These are phyloP conservation scores for Dermatemys mawii DNA, from an alignment of 2,113 vertebrate species.

Conservation along the genomic window DNA sequence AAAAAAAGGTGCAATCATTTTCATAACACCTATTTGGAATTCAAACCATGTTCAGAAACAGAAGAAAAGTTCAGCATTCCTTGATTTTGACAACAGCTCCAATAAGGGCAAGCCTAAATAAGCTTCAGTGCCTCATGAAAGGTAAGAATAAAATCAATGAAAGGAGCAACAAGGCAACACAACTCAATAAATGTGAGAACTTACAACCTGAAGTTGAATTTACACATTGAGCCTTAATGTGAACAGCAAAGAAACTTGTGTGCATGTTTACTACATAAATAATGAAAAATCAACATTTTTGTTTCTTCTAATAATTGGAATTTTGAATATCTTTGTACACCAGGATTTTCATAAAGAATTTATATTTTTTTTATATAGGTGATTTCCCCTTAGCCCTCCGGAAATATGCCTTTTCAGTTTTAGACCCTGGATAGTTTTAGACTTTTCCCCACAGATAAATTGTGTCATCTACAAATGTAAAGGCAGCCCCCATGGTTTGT, in stretches of 20 bases:
- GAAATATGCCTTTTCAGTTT: neutral
- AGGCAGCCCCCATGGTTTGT: neutral
- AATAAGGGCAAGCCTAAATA: neutral
- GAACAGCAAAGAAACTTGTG: rapidly evolving
- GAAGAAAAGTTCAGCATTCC: neutral
- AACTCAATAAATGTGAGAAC: neutral
- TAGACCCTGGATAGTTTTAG: neutral
- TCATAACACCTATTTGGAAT: rapidly evolving
- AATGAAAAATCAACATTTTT: neutral
- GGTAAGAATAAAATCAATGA: neutral
- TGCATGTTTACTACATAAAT: neutral
- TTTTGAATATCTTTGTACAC: neutral
- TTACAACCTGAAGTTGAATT: neutral
- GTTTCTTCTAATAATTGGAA: neutral
- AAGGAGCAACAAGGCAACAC: rapidly evolving
- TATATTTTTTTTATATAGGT: neutral
- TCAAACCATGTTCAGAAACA: neutral
- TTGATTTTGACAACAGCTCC: neutral
- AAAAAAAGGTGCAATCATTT: neutral
- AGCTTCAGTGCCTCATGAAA: neutral
- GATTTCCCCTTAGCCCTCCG: neutral
- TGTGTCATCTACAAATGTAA: neutral
- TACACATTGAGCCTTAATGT: neutral
- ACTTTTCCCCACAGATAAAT: neutral
- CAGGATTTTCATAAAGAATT: neutral